These are phyloP conservation scores for Contarinia nasturtii DNA, from an alignment of 1,140 invertebrate genomes.

Conservation along the genomic window DNA sequence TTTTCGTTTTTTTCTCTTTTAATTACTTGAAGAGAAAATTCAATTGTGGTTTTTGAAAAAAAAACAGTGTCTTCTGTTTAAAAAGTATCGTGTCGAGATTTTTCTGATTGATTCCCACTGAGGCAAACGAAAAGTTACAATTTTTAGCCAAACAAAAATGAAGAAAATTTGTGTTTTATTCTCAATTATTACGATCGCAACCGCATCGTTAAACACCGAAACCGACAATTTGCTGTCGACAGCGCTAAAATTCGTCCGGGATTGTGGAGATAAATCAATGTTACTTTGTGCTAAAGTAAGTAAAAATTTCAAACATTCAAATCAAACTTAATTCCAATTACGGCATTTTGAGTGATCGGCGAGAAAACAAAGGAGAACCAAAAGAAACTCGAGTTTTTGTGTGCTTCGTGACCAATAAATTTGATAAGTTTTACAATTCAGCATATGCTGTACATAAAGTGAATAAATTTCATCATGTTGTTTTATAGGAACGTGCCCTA, in stretches of 20 bases:
- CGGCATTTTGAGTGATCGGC: too few relatives aligned
- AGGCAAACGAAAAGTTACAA: too few relatives aligned
- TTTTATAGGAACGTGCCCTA: conserved; percentile 39
- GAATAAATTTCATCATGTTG: background rate
- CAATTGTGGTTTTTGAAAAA: conserved; percentile 2
- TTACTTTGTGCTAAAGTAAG: conserved; percentile 50
- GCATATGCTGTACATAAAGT: background rate
- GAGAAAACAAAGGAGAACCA: conserved; percentile 6
- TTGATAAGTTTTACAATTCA: background rate
- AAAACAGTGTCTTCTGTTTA: background rate
- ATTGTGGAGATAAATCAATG: conserved; percentile 45
- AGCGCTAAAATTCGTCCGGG: conserved; percentile 43
- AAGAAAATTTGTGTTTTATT: conserved; percentile 32
- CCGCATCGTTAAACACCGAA: conserved; percentile 30
- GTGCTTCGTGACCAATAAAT: too few relatives aligned
- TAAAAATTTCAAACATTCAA: too few relatives aligned
- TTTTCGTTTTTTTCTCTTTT: background rate
- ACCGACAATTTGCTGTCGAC: conserved; percentile 28
- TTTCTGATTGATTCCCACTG: too few relatives aligned
- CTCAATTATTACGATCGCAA: conserved; percentile 27
- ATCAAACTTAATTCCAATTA: background rate
- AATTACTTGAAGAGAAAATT: conserved; percentile 4
- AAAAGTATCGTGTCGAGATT: conserved; percentile 6
- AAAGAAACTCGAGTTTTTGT: background rate
- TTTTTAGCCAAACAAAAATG: conserved; percentile 19